These are phyloP conservation scores for Tribolium madens DNA, from an alignment of 1,140 invertebrate species.

Conservation along the genomic window DNA sequence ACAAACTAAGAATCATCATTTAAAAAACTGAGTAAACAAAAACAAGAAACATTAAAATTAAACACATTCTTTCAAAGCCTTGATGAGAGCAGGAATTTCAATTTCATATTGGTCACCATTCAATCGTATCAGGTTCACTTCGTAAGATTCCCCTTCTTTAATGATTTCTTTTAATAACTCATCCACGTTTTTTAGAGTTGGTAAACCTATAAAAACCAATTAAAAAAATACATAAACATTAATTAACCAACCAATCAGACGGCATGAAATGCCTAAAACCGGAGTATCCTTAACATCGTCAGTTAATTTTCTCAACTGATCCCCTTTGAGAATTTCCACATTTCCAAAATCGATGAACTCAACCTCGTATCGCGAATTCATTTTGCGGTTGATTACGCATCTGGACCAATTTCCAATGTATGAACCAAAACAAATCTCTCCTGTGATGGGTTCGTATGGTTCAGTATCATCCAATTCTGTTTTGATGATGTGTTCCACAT, in stretches of 20 bases:
- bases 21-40: too few relatives aligned
- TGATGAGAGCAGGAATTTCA: background rate
- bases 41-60: background rate
- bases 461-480: background rate
- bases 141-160: background rate
- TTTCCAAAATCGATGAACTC: constrained; percentile 49
- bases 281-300: constrained; percentile 36
- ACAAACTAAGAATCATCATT: too few relatives aligned
- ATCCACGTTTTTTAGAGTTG: background rate
- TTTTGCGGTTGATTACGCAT: constrained; percentile 8
- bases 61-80: background rate
- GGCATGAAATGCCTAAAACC: constrained; percentile 44
- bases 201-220: constrained; percentile 2
- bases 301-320: constrained; percentile 40
- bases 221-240: constrained; percentile 18
- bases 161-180: background rate
- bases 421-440: constrained; percentile 46
- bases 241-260: constrained; percentile 39
- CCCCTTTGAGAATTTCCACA: background rate
- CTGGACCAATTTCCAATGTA: constrained; percentile 49
- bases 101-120: background rate
- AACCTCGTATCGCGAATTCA: constrained; percentile 15
- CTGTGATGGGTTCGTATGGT: constrained; percentile 37
- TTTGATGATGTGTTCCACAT: constrained; percentile 13
- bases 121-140: background rate